Conservation (phyloP, 2,113 vertebrate genomes). For the Cyphomyrus plagiostoma region DNA sequence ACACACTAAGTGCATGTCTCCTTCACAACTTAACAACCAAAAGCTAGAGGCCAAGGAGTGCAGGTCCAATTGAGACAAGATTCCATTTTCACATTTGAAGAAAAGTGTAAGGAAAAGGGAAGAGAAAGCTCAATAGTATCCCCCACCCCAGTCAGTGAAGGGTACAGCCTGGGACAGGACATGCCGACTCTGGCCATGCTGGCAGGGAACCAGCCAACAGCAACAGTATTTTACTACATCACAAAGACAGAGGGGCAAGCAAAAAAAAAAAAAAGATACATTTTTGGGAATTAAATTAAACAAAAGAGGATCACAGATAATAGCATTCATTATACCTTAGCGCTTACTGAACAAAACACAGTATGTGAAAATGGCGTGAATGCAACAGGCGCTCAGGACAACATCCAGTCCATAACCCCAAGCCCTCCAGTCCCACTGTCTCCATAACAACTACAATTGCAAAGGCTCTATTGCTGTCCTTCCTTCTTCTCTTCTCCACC, state of each 20-base stretch:
- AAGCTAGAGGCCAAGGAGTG: background rate
- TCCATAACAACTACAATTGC: slow-evolving; percentile 43
- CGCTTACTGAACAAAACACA: slow-evolving; percentile 90
- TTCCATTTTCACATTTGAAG: background rate
- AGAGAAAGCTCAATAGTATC: background rate
- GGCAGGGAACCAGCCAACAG: background rate
- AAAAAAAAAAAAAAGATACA: slow-evolving; percentile 6
- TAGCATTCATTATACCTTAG: slow-evolving; percentile 58
- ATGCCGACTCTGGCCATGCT: background rate
- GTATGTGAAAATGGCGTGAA: slow-evolving; percentile 72
- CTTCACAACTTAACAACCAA: background rate
- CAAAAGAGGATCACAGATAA: slow-evolving; percentile 33
- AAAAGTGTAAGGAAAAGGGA: background rate
- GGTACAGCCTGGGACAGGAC: background rate
- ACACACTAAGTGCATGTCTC: background rate
- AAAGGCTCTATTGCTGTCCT: slow-evolving; percentile 77
- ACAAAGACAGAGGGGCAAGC: slow-evolving; percentile 2
- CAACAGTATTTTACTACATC: slow-evolving; percentile 18
- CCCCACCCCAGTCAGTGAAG: background rate
- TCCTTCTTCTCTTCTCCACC: slow-evolving; percentile 86
- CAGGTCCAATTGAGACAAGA: background rate
- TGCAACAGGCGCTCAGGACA: slow-evolving; percentile 62
- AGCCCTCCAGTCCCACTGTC: slow-evolving; percentile 53
- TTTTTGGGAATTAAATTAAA: slow-evolving; percentile 40
- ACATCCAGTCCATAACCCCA: slow-evolving; percentile 51